These are phyloP conservation scores for Arion vulgaris DNA, from an alignment of 1,140 invertebrate species.

Conservation along the genomic window DNA sequence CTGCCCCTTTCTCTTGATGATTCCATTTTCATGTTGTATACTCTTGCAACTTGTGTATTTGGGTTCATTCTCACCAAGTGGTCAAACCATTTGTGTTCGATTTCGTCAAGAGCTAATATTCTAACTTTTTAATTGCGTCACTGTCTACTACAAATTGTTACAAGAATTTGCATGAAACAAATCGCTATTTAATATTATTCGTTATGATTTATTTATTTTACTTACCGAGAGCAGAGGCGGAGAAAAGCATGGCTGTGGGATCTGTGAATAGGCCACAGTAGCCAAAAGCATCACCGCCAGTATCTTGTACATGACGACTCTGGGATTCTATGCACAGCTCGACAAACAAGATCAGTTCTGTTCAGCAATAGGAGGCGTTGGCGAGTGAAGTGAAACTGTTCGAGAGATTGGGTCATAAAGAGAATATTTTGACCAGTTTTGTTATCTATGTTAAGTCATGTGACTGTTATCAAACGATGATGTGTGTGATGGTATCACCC, in stretches of 20 bases:
- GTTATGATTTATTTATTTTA: no score
- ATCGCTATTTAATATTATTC: no score
- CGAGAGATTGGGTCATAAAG: not conserved
- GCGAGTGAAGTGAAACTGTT: not conserved
- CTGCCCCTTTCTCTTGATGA: no score
- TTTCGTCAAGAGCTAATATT: no score
- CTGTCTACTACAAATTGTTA: no score
- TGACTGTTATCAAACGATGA: not conserved
- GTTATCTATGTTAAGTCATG: not conserved
- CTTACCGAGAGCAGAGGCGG: constrained; percentile 28
- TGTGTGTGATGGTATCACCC: no score
- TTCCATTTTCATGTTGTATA: no score
- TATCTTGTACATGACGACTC: constrained; percentile 25
- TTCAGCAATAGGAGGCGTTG: not conserved
- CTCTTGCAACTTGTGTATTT: no score
- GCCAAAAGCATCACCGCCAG: not conserved
- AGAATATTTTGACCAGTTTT: not conserved
- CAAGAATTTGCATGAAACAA: no score
- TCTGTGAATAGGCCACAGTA: constrained; percentile 3
- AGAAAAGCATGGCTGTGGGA: constrained; percentile 21
- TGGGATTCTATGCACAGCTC: not conserved
- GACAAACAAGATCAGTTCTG: not conserved
- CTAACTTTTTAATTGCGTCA: no score
- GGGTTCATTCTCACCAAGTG: no score
- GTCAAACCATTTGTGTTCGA: no score